phyloP scores from a whole-genome alignment of 2,797 vertebrate species.

The Sebastes variabilis region DNA sequence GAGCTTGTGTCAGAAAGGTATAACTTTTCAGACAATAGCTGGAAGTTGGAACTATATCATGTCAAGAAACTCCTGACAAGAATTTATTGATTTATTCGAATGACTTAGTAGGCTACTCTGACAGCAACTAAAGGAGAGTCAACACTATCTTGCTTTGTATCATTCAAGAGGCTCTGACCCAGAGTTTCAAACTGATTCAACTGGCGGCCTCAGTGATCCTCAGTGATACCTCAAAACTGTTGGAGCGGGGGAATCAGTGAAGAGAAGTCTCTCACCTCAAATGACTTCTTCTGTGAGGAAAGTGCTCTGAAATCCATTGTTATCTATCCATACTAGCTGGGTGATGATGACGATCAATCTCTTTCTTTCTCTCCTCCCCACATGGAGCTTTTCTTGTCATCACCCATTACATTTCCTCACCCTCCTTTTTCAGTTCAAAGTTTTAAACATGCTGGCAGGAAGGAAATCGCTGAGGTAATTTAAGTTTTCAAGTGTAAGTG shows the following conservation, averaged over 20 bases:
- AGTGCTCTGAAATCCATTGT: background rate
- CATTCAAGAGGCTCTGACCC: background rate
- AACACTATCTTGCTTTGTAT: background rate
- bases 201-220: background rate
- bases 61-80: background rate
- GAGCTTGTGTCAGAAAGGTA: background rate
- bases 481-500: background rate
- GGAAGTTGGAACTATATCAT: background rate
- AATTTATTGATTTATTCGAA: background rate
- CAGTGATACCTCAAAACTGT: background rate
- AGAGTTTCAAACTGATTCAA: constrained; percentile 1
- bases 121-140: background rate
- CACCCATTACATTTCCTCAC: background rate
- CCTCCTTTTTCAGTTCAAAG: background rate
- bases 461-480: background rate
- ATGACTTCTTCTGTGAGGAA: background rate
- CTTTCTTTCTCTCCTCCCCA: background rate
- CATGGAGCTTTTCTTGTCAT: background rate
- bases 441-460: background rate
- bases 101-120: background rate
- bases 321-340: background rate
- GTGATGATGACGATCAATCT: background rate
- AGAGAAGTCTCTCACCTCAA: background rate
- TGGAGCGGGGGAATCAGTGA: background rate
- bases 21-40: background rate